These are phyloP conservation scores for Cebus imitator DNA, from an alignment of 2,113 vertebrate genomes.

Conservation along the genomic window DNA sequence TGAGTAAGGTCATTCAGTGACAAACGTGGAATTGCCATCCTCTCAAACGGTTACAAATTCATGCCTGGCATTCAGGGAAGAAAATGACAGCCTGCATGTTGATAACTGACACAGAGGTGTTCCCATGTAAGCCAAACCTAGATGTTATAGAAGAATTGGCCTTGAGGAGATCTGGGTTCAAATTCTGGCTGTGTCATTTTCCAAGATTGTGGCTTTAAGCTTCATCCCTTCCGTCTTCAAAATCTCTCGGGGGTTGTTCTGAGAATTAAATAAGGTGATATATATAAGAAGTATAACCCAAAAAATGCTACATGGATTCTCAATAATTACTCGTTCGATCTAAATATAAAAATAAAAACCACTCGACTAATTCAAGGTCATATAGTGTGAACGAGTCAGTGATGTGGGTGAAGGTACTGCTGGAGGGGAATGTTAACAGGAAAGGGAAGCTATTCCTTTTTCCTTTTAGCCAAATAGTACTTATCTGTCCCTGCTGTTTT, in stretches of 20 bases:
- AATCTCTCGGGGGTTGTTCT: neutral
- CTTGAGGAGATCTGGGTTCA: neutral
- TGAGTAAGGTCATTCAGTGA: neutral
- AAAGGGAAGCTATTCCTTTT: neutral
- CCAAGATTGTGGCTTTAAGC: neutral
- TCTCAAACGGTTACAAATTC: neutral
- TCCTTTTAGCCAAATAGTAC: neutral
- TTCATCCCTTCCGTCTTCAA: neutral
- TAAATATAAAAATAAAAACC: neutral
- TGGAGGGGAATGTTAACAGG: neutral
- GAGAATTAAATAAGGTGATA: neutral
- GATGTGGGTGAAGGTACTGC: neutral
- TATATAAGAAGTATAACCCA: neutral
- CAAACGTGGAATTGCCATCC: neutral
- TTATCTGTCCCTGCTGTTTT: conserved; percentile 1
- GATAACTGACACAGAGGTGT: neutral
- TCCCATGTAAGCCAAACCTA: neutral
- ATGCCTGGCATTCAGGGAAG: neutral
- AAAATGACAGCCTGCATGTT: fast-evolving
- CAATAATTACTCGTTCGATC: neutral
- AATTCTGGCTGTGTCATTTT: neutral
- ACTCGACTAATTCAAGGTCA: neutral
- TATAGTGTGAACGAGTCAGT: neutral
- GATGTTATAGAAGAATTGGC: neutral
- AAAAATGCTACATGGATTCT: neutral